Evolutionary conservation across 1,140 invertebrate species (phyloP).

Genomic region (Zaprionus capensis): DNA sequence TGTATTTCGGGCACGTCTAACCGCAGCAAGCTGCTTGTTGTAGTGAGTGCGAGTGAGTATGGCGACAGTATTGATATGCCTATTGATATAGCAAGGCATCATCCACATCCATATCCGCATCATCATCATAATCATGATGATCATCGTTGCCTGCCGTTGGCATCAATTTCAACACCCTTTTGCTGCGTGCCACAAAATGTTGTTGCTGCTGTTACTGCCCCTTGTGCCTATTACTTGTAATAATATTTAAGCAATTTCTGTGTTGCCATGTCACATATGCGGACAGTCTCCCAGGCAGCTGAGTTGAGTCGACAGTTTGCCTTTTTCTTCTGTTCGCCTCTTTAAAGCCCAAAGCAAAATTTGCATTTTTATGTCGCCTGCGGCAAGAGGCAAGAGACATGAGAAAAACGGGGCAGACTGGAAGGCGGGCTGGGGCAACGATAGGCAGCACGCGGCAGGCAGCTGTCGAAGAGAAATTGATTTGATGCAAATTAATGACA

Average conservation of each 20-base stretch:
- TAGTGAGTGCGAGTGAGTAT: not conserved
- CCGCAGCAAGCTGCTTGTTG: conserved; percentile 44
- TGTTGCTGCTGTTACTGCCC: conserved; percentile 22
- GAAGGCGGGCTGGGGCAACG: not conserved
- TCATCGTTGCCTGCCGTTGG: conserved; percentile 35
- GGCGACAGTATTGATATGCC: conserved; percentile 71
- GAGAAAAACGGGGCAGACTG: not conserved
- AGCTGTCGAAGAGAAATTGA: conserved; percentile 78
- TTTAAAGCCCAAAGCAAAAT: conserved; percentile 65
- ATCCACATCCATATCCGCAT: conserved; percentile 46
- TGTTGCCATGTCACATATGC: conserved; percentile 80
- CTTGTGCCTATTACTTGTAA: conserved; percentile 78
- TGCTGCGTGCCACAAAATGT: conserved; percentile 34
- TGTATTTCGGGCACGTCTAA: conserved; percentile 80
- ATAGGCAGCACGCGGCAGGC: conserved; percentile 20
- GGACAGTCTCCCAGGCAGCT: conserved; percentile 32
- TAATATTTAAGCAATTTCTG: conserved; percentile 81
- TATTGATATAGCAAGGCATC: conserved; percentile 69
- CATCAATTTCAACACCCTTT: conserved; percentile 77
- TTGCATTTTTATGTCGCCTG: conserved; percentile 76
- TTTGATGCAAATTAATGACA: conserved; percentile 83
- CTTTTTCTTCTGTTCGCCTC: conserved; percentile 6
- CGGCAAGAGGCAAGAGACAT: conserved; percentile 34
- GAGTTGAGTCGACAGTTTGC: conserved; percentile 21
- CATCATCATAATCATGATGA: conserved; percentile 38